Percentiles rank a stretch among this genome's conserved stretches.
Conservation (phyloP, 2,888 invertebrate genomes). For the Luperina testacea region DNA sequence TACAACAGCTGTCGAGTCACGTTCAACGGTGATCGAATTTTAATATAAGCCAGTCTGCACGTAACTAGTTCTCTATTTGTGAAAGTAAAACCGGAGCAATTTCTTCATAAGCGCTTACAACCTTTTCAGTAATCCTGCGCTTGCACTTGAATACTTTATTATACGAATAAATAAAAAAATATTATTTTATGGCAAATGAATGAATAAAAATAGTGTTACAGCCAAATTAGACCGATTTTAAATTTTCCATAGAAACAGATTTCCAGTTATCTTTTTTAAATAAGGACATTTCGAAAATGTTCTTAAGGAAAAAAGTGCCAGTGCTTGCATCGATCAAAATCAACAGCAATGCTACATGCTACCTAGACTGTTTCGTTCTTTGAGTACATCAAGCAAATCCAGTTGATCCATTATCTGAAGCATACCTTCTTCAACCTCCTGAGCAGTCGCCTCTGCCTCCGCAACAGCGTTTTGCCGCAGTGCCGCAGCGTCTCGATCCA, state of each 20-base stretch:
- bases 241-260: too few species aligned
- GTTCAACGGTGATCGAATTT: conserved; percentile 16
- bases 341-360: neutral
- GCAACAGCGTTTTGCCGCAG: conserved; percentile 87
- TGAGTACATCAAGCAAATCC: neutral
- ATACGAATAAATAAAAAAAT: neutral
- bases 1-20: conserved; percentile 10
- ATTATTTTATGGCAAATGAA: neutral
- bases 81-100: conserved; percentile 19
- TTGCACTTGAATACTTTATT: conserved; percentile 3
- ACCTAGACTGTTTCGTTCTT: neutral
- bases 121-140: neutral
- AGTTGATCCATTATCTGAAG: neutral
- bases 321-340: neutral
- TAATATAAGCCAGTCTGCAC: conserved; percentile 3
- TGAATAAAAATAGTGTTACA: too few species aligned
- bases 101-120: conserved; percentile 16
- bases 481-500: conserved; percentile 87
- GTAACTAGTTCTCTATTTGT: conserved; percentile 16
- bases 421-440: conserved; percentile 87
- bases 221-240: too few species aligned
- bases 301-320: neutral
- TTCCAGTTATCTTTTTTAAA: too few species aligned
- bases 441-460: conserved; percentile 85
- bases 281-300: too few species aligned